phyloP scores from a whole-genome alignment of 2,888 invertebrate genomes.

The Linnaemya vulpina region DNA sequence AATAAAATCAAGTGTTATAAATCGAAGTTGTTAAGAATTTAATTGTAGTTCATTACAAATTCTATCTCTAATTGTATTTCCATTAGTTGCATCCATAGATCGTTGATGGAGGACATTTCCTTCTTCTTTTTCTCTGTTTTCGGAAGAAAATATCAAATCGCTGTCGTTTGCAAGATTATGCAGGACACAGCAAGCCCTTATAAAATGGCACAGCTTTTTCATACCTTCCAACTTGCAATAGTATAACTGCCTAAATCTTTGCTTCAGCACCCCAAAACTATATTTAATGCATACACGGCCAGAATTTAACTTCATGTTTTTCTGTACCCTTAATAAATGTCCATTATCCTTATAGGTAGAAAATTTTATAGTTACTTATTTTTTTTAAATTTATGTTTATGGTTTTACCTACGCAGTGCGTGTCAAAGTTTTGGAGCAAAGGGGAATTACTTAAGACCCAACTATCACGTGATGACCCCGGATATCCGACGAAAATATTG shows the following conservation, averaged over 20 bases:
- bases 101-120: background rate
- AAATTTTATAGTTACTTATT: too few species aligned
- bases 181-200: background rate
- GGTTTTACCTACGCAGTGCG: too few species aligned
- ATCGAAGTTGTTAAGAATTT: too few species aligned
- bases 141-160: slow-evolving; percentile 7
- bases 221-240: too few species aligned
- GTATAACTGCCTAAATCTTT: slow-evolving; percentile 12
- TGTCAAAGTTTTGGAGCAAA: too few species aligned
- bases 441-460: too few species aligned
- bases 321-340: slow-evolving; percentile 44
- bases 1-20: slow-evolving; percentile 1
- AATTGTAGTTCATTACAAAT: too few species aligned
- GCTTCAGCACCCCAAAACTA: slow-evolving; percentile 20
- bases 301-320: slow-evolving; percentile 49
- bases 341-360: slow-evolving; percentile 55
- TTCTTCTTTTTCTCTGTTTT: too few species aligned
- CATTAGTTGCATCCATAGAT: background rate
- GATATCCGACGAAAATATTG: too few species aligned
- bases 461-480: too few species aligned
- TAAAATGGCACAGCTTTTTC: slow-evolving; percentile 16
- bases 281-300: slow-evolving; percentile 52
- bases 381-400: too few species aligned
- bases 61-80: too few species aligned
- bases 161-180: slow-evolving; percentile 16